Conservation (phyloP, 1,140 invertebrate genomes). For the Pinna nobilis region DNA sequence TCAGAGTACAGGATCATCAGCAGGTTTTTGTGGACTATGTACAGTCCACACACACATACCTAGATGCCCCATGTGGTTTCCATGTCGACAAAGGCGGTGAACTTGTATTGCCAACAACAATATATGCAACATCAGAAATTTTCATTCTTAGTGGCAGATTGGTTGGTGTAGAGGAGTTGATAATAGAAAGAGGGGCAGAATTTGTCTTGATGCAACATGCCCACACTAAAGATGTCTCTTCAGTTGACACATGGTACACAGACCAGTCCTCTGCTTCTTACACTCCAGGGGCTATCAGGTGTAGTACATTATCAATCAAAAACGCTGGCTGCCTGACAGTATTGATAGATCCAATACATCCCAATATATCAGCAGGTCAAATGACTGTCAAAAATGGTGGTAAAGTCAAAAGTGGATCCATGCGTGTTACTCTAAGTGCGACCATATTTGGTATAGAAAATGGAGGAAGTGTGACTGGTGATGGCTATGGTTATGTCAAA, state of each 20-base stretch:
- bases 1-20: conserved; percentile 56
- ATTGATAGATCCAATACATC: conserved; percentile 39
- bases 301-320: conserved; percentile 49
- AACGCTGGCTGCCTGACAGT: conserved; percentile 51
- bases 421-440: conserved; percentile 34
- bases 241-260: conserved; percentile 33
- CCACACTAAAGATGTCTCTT: conserved; percentile 43
- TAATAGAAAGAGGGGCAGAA: conserved; percentile 55
- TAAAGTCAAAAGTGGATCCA: conserved; percentile 24
- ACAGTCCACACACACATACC: conserved; percentile 62
- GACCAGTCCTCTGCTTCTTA: conserved; percentile 25
- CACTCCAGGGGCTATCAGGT: conserved; percentile 47
- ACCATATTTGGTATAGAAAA: conserved; percentile 51
- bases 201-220: conserved; percentile 45
- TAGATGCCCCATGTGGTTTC: conserved; percentile 64
- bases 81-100: conserved; percentile 62
- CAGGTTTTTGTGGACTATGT: conserved; percentile 60
- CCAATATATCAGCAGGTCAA: conserved; percentile 40
- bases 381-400: conserved; percentile 56
- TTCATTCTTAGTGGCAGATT: conserved; percentile 56
- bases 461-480: conserved; percentile 47
- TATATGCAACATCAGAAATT: conserved; percentile 51
- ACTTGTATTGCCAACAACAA: conserved; percentile 56
- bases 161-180: conserved; percentile 57
- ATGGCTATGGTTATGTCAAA: conserved; percentile 46